Conservation (phyloP, 2,113 vertebrate species). For the Cryptoleucopteryx plumbea region DNA sequence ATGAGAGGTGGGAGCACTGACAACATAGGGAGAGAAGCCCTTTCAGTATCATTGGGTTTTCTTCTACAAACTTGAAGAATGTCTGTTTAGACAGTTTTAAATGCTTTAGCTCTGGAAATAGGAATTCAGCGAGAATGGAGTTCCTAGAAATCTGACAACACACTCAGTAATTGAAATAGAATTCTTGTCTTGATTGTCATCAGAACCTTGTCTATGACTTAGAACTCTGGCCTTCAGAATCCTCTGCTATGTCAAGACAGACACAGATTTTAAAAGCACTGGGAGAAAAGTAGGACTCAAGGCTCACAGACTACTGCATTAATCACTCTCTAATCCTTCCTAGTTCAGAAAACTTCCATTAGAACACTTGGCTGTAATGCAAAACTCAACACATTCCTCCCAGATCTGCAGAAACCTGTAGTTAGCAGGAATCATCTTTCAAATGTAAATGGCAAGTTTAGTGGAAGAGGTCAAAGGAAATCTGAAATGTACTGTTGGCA, state of each 20-base stretch:
- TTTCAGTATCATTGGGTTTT: background rate
- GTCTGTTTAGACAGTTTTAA: background rate
- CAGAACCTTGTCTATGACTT: background rate
- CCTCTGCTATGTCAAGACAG: background rate
- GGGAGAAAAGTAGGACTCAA: background rate
- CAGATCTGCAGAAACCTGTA: background rate
- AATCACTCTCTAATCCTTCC: background rate
- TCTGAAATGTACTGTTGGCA: background rate
- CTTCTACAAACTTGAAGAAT: background rate
- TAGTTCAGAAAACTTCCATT: background rate
- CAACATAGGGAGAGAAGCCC: background rate
- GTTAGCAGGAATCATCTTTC: background rate
- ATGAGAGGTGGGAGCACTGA: background rate
- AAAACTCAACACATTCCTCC: background rate
- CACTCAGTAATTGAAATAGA: background rate
- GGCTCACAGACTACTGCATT: background rate
- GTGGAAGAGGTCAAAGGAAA: background rate
- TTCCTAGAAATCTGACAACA: background rate
- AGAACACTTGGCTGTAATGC: background rate
- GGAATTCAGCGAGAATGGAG: background rate
- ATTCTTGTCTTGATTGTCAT: background rate
- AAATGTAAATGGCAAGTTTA: background rate
- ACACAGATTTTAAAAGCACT: background rate
- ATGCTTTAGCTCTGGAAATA: background rate
- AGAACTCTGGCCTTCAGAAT: background rate